Conservation (phyloP, 2,888 invertebrate species). For the Sphaeridia pumilis region DNA sequence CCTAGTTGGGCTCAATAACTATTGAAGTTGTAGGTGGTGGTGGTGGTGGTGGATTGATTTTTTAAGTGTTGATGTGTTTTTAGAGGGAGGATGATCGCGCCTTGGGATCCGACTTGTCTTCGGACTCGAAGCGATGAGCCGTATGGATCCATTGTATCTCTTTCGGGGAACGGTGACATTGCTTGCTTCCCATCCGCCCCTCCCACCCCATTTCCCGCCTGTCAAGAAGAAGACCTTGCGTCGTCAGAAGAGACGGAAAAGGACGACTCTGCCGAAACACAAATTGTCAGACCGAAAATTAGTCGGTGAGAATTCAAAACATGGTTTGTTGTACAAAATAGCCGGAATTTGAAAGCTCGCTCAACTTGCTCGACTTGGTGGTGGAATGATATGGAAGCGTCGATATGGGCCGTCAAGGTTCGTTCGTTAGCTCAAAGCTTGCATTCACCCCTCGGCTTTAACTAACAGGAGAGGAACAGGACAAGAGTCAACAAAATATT, state of each 20-base stretch:
- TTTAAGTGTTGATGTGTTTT: background rate
- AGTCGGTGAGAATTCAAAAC: conserved; percentile 9
- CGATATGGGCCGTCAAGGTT: too few relatives aligned
- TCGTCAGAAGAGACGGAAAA: background rate
- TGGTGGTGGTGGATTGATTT: background rate
- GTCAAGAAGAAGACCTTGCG: conserved; percentile 15
- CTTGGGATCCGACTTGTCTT: conserved; percentile 26
- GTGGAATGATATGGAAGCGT: conserved; percentile 3
- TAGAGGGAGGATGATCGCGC: conserved; percentile 24
- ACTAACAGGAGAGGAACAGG: background rate
- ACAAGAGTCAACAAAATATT: background rate
- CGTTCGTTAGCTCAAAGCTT: too few relatives aligned
- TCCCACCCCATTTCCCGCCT: conserved; percentile 16
- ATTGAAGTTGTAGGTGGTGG: too few relatives aligned
- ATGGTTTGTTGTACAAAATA: too few relatives aligned
- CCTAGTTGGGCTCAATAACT: too few relatives aligned
- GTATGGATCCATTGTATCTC: conserved; percentile 31
- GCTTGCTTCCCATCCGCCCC: conserved; percentile 30
- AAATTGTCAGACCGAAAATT: background rate
- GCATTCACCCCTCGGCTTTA: background rate
- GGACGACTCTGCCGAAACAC: background rate
- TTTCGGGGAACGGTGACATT: conserved; percentile 32
- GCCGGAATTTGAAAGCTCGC: too few relatives aligned
- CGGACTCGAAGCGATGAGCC: conserved; percentile 32
- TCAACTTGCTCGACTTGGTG: too few relatives aligned